Base-by-base conservation (phyloP, 2,113 vertebrate genomes). In the Raja brachyura region DNA sequence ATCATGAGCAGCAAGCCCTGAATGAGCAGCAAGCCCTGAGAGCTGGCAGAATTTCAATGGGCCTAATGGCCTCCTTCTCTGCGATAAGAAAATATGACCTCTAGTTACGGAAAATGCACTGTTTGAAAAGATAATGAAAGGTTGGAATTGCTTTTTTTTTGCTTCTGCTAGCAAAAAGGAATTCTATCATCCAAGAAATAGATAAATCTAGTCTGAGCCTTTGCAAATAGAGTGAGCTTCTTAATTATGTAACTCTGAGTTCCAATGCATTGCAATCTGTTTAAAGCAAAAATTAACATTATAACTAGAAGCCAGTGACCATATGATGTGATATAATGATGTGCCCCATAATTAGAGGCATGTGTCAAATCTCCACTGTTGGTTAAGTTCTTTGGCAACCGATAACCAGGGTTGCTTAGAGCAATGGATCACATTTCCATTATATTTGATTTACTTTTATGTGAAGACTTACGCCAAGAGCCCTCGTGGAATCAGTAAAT, bases 381-480 rank as follows among this genome's bases (percentile, higher is more conserved):
- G 59, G 13, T 54, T 66, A 61, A 61, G 85, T 33, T 88, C 59
- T 88, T 88, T 88, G 85, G 59, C 28, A 88, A 88, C 59, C 83
- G 25, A 13, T 33, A 88, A 63, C 0, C 59, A n/a, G 25, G 3
- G 61, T 86, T 66, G 85, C 25, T 66, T 13, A 31, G 10, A 88
- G 56, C 28, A 88, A 88, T 88, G 61, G 85, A 88, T 66, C 4
- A 31, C 4, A 14, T 63, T 88, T 88, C 56, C 11, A 59, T n/a
- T 66, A 61, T 63, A 66, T 83, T 83, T 83, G 48, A 83, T 83
- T 83, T 83, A 83, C 78, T 83, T 81, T 81, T 54, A 81, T 83
- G 48, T 22, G 48, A 22, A 83, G 59, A n/a, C 28, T 66, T 66
- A 66, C 63, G 59, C n/a, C 59, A 88, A n/a, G 25, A 31, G 22